Base-by-base conservation (phyloP, 2,888 invertebrate species). In the Tupiocoris notatus region DNA sequence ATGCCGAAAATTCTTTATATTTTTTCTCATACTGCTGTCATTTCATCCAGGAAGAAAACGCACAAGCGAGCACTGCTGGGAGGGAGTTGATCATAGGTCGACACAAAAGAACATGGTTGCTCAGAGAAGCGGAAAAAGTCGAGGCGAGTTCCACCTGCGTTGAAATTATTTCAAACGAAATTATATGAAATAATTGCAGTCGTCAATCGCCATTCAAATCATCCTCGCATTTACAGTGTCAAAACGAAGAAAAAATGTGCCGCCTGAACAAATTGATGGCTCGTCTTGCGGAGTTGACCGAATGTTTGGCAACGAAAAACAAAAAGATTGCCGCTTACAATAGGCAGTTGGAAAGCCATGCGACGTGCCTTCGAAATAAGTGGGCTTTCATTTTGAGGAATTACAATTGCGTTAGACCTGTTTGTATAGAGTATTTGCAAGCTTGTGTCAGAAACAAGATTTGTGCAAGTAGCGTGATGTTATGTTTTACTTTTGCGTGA, bases 271-370 rank as follows among this genome's bases (percentile, higher is more conserved):
- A 73, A 54, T 39, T 73, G 73, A 73, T 73, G 73, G 54, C 63
- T 0, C 73, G 62, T 21, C 62, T 73, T 0, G 73, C 73, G 7
- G 21, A 57, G 2, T 63, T 73, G 56, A 61, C 62, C 1, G 73
- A 39, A 39, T 9, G 62, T 21, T 54, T 73, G 1, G 73, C 73
- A 16, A 73, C 73, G 7, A 73, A 18, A 12, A 73, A 73, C 62
- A 73, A 73, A 54, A 73, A 73, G 62, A n/a, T 73, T 25, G 73
- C 73, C 2, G 73, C 73, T 0, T 73, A 73, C 73, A 73, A 73
- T 16, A 61, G 73, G 1, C 73, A 63, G 24, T 17, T 73, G 20
- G 73, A 73, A 39, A 62, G 39, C 22, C 61, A 62, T 39, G 73
- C 73, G n/a, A 73, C 63, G 1, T 73, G 73, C 24, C 54, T 73